A percentile compares a stretch with the other conserved stretches of the same genome.
Conservation (phyloP, 1,140 invertebrate genomes). For the Drosophila guanche region DNA sequence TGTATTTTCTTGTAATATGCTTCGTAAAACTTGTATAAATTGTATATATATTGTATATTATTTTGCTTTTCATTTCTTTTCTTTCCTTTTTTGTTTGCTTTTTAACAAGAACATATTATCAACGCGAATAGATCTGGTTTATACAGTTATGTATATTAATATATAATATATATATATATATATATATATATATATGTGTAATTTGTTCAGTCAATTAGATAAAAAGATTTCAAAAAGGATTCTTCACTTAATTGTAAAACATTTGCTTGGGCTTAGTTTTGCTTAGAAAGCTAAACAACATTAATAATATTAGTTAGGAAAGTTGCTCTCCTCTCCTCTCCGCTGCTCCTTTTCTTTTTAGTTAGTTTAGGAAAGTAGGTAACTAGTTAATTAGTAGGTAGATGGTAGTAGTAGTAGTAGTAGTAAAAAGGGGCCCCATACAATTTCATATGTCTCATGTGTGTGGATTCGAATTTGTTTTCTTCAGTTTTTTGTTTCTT, state of each 20-base stretch:
- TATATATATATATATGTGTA: slow-evolving; percentile 63
- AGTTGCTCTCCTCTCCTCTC: slow-evolving; percentile 16
- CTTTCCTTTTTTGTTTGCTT: not conserved
- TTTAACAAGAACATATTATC: slow-evolving; percentile 73
- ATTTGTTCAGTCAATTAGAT: slow-evolving; percentile 81
- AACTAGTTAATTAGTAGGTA: slow-evolving; percentile 38
- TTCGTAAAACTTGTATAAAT: slow-evolving; percentile 78
- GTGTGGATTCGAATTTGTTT: slow-evolving; percentile 76
- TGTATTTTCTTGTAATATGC: slow-evolving; percentile 59
- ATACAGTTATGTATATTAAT: slow-evolving; percentile 24
- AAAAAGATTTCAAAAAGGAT: slow-evolving; percentile 78
- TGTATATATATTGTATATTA: slow-evolving; percentile 61
- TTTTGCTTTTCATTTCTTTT: slow-evolving; percentile 42
- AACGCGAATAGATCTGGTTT: slow-evolving; percentile 66
- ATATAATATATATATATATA: slow-evolving; percentile 34
- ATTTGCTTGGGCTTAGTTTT: slow-evolving; percentile 47
- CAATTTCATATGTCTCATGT: slow-evolving; percentile 72
- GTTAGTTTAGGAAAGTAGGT: slow-evolving; percentile 40
- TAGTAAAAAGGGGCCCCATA: slow-evolving; percentile 66
- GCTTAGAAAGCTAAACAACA: slow-evolving; percentile 58
- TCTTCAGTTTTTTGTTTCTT: slow-evolving; percentile 32
- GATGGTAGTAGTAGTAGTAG: not conserved
- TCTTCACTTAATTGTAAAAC: slow-evolving; percentile 67
- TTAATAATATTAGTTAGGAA: slow-evolving; percentile 54
- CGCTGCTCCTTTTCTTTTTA: slow-evolving; percentile 1